Conservation (phyloP, 2,888 invertebrate species). For the Parapristionchus giblindavisi region DNA sequence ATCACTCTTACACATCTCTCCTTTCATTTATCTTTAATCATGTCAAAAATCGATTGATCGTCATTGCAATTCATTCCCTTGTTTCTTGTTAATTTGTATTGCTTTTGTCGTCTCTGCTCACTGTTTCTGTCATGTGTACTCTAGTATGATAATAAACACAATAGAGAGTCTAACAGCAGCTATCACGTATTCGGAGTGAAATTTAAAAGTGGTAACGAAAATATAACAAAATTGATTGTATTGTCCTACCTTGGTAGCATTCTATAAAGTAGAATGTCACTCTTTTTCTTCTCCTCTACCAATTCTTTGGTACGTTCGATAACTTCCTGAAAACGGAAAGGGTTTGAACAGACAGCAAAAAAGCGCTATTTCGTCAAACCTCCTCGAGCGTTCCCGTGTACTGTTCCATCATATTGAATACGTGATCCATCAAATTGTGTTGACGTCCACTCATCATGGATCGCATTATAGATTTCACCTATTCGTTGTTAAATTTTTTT, state of each 20-base stretch:
- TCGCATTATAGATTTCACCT: constrained; percentile 46
- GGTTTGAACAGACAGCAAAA: background rate
- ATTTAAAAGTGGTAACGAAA: too few relatives aligned
- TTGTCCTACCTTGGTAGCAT: constrained; percentile 64
- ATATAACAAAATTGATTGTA: too few relatives aligned
- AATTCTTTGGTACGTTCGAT: constrained; percentile 62
- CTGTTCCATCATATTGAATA: constrained; percentile 64
- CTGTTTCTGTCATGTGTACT: too few relatives aligned
- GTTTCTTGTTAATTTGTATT: too few relatives aligned
- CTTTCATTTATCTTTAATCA: too few relatives aligned
- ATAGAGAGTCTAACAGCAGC: too few relatives aligned
- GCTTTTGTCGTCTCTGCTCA: too few relatives aligned
- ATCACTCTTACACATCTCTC: background rate
- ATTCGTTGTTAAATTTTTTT: too few relatives aligned
- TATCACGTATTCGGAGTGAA: too few relatives aligned
- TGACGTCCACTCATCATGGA: constrained; percentile 39
- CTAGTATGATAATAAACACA: too few relatives aligned
- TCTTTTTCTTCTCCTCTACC: constrained; percentile 63
- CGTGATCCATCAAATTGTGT: constrained; percentile 64
- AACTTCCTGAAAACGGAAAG: constrained; percentile 41
- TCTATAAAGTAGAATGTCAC: constrained; percentile 59
- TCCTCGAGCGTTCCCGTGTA: constrained; percentile 63
- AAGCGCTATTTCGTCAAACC: constrained; percentile 35
- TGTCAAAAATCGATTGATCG: too few relatives aligned
- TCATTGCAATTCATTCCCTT: too few relatives aligned